Evolutionary conservation across 1,140 invertebrate species (phyloP), one percentile per base, ranked within the genome.

Genomic region (Lysiphlebus fabarum): DNA sequence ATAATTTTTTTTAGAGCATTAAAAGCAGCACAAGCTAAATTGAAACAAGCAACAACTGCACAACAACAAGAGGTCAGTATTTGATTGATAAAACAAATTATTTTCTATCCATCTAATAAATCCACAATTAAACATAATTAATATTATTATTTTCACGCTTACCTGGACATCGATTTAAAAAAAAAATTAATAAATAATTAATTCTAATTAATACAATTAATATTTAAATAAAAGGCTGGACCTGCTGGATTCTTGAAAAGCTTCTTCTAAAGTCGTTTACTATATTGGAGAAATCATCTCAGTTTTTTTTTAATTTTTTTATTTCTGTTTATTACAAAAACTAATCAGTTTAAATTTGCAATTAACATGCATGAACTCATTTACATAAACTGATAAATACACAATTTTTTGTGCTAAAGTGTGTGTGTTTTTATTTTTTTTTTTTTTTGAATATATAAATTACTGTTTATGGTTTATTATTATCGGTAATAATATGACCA

Each of bases 221-320:
- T 14, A 9, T 59, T 48, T 38, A 9, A 65, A 60, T 5, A 61
- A 55, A 70, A 90, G 88, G 88, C 89, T 81, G 88, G 88, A 81
- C 88, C 89, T 75, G 88, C 89, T 77, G 89, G 89, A 82, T 91
- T 91, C 85, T 85, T 91, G 81, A 91, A 91, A 85, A 91, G 89
- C 85, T 90, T 91, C 84, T 91, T 91, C 85, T 91, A 91, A 90
- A 77, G 65, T 71, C 71, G 69, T 74, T 73, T 14, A 70, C 70
- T 62, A 69, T 62, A 69, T 73, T 70, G 67, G 67, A 67, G 66
- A 72, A 62, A 64, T 66, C 66, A 71, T 73, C 70, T 78, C 70
- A 70, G 67, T 47, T 79, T 77, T 69, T 72, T 77, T 78, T 77
- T 76, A 74, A 70, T 76, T 26, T 26, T 26, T 26, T 17, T 17